Base-by-base conservation (phyloP, 2,113 vertebrate species). In the Otocyon megalotis region DNA sequence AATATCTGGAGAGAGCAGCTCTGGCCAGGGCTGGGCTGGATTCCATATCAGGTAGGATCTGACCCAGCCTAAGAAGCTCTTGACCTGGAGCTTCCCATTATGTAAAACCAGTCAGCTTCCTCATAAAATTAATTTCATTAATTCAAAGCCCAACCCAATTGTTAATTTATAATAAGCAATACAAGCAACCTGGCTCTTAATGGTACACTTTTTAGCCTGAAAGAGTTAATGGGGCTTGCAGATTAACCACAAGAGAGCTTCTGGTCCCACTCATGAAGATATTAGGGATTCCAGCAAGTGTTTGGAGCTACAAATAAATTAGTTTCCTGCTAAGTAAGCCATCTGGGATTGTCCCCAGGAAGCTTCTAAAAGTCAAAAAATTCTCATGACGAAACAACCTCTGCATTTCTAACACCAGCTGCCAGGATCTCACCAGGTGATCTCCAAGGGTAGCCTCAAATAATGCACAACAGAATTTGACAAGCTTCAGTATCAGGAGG, bases 311-410 rank as follows among this genome's bases (percentile, higher is more conserved):
- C 79, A 95, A 67, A 81, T 81, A 97, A 96, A 95, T 90, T 87
- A 82, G 67, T 50, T 96, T 96, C 72, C 60, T 89, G 67, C 96
- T 91, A 96, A 92, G 82, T 43, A 16, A 88, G 74, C 85, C 97
- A 96, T 96, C 96, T 96, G 93, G 94, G 93, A 87, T 84, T 95
- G 63, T 82, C 72, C 65, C 80, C 58, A 97, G 90, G 83, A 98
- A 96, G 79, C 87, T 83, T 80, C 92, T 82, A 69, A 89, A 97
- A 88, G 60, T 95, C 81, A 91, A 11, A 83, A 69, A 77, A 91
- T 83, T 88, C 35, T 89, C 86, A 50, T 48, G 65, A 96, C 92
- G 53, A 88, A 93, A 92, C 65, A 88, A 28, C 10, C 50, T 95
- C 37, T 53, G 48, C 12, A 74, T 96, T 63, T 95, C 95, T 54